Conservation (phyloP, 53 echinoderm and acorn worm genomes). For the Apostichopus leukothele region DNA sequence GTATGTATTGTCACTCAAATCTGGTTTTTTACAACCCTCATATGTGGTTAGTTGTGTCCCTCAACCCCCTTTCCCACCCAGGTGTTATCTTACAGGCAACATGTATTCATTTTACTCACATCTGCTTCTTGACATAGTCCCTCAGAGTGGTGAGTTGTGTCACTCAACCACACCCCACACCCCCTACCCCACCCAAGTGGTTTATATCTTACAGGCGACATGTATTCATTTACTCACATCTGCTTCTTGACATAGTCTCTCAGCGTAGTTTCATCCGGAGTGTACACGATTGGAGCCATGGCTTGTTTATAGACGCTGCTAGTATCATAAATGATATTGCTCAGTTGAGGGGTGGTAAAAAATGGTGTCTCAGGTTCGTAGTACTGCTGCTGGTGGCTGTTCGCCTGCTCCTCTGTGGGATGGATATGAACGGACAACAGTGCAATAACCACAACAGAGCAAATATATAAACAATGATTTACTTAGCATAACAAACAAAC, state of each 20-base stretch:
- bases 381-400: constrained; percentile 65
- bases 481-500: too few species aligned
- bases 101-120: not conserved
- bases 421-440: not conserved
- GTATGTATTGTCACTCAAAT: too few species aligned
- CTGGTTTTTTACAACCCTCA: constrained; percentile 80
- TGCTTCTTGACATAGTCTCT: constrained; percentile 97
- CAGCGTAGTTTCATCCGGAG: constrained; percentile 79
- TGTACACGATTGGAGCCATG: constrained; percentile 46
- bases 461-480: too few species aligned
- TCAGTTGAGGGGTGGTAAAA: constrained; percentile 63
- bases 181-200: not conserved
- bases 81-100: not conserved
- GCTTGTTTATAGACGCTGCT: constrained; percentile 1
- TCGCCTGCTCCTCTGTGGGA: constrained; percentile 33
- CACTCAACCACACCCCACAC: too few species aligned
- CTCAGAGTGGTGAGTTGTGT: constrained; percentile 56
- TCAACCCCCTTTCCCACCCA: not conserved
- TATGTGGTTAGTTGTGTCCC: constrained; percentile 32
- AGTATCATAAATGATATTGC: constrained; percentile 30
- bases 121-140: constrained; percentile 80
- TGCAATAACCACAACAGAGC: too few species aligned
- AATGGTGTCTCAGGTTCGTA: constrained; percentile 66
- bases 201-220: not conserved
- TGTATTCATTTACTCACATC: constrained; percentile 56